Conservation (phyloP, 1,140 invertebrate species). For the Aphaenogaster ashmeadi region DNA sequence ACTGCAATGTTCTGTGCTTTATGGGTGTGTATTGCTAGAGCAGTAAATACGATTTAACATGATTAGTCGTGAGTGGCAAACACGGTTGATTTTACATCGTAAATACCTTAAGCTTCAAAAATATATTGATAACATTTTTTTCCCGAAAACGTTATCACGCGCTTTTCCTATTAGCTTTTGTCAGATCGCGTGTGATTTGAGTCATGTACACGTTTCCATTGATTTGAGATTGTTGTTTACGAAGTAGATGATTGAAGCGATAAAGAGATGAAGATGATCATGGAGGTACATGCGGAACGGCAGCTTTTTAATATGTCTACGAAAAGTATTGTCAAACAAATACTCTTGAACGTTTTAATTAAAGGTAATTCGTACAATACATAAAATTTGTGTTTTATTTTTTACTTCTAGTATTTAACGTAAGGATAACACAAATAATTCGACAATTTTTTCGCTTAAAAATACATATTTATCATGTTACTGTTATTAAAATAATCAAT, state of each 20-base stretch:
- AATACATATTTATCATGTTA: constrained; percentile 16
- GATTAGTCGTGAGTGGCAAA: neutral
- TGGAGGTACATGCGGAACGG: constrained; percentile 66
- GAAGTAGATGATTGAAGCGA: constrained; percentile 1
- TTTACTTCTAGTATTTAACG: constrained; percentile 56
- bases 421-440: constrained; percentile 9
- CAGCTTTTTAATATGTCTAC: constrained; percentile 83
- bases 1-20: too few relatives aligned
- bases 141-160: neutral
- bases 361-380: constrained; percentile 83
- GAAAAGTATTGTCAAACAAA: constrained; percentile 83
- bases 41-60: neutral
- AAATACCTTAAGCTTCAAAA: neutral
- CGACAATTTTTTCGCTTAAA: constrained; percentile 28
- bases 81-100: neutral
- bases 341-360: constrained; percentile 85
- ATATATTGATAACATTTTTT: constrained; percentile 15
- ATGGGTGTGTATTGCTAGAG: neutral
- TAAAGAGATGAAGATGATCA: constrained; percentile 40
- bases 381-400: constrained; percentile 53
- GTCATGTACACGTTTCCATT: constrained; percentile 61
- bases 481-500: constrained; percentile 33
- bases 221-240: constrained; percentile 73
- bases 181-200: constrained; percentile 52
- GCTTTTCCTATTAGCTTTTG: constrained; percentile 20